A percentile compares a stretch with the other conserved stretches of the same genome.
phyloP scores from a whole-genome alignment of 2,888 invertebrate species.

The Sarcophaga variegata region DNA sequence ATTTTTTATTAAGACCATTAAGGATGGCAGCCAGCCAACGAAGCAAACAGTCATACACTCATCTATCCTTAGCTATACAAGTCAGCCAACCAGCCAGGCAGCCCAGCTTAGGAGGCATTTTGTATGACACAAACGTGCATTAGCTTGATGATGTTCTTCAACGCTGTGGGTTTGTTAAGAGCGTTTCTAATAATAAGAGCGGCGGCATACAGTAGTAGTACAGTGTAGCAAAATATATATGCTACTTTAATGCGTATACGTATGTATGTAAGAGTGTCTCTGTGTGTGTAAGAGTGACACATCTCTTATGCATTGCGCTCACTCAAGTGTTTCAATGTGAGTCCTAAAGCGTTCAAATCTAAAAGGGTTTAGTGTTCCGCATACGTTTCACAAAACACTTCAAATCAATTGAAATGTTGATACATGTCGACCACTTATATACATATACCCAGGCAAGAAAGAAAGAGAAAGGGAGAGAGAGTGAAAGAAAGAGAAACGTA shows the following conservation, averaged over 20 bases:
- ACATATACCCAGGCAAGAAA: neutral
- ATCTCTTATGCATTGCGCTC: slow-evolving; percentile 63
- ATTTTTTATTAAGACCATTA: slow-evolving; percentile 70
- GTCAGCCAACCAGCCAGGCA: neutral
- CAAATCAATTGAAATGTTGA: slow-evolving; percentile 70
- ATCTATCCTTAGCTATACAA: neutral
- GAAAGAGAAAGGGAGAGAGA: too few relatives aligned
- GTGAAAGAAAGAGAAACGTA: slow-evolving; percentile 2
- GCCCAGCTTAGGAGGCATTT: slow-evolving; percentile 17
- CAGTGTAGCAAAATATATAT: slow-evolving; percentile 28
- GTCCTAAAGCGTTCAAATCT: slow-evolving; percentile 70
- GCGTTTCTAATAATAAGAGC: slow-evolving; percentile 43
- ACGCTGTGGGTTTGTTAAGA: slow-evolving; percentile 58
- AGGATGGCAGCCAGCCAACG: slow-evolving; percentile 37
- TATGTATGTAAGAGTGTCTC: neutral
- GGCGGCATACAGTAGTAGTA: slow-evolving; percentile 50
- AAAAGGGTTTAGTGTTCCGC: slow-evolving; percentile 70
- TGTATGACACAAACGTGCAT: slow-evolving; percentile 61
- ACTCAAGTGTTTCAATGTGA: slow-evolving; percentile 68
- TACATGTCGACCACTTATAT: slow-evolving; percentile 65
- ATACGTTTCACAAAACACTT: slow-evolving; percentile 69
- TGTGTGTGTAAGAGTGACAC: slow-evolving; percentile 36
- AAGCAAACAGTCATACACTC: slow-evolving; percentile 27
- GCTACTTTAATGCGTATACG: neutral
- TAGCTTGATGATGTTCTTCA: slow-evolving; percentile 52